Conservation (phyloP, 2,888 invertebrate species). For the Latheticus oryzae region DNA sequence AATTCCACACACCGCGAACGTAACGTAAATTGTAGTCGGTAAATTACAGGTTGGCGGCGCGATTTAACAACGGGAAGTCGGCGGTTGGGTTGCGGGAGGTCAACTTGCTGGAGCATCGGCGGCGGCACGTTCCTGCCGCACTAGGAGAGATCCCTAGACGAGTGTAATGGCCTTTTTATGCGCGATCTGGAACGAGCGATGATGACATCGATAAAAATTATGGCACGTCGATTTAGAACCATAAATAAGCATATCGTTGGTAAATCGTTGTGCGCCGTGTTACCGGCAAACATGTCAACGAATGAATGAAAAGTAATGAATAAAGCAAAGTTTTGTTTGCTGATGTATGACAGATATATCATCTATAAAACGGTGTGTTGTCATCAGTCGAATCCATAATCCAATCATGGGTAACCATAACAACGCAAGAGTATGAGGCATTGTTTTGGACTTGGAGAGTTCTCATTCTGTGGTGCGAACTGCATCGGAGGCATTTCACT, state of each 20-base stretch:
- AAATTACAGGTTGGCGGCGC: constrained; percentile 30
- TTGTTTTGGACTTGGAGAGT: constrained; percentile 38
- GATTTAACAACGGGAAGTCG: constrained; percentile 17
- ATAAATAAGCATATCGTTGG: constrained; percentile 22
- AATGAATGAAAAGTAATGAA: constrained; percentile 34
- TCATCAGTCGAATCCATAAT: constrained; percentile 38
- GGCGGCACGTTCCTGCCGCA: too few relatives aligned
- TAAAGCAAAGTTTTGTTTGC: constrained; percentile 33
- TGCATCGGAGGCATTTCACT: constrained; percentile 28
- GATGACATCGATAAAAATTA: constrained; percentile 10
- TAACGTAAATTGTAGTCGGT: constrained; percentile 25
- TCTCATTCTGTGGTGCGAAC: constrained; percentile 33
- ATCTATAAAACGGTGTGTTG: constrained; percentile 34
- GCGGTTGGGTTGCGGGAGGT: constrained; percentile 21
- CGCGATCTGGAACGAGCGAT: constrained; percentile 16
- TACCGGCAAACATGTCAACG: constrained; percentile 28
- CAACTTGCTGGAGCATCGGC: constrained; percentile 15
- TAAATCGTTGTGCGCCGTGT: constrained; percentile 17
- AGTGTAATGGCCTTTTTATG: constrained; percentile 27
- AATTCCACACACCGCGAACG: constrained; percentile 41
- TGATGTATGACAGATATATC: constrained; percentile 35
- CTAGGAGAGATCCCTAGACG: too few relatives aligned
- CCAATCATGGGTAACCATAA: constrained; percentile 43
- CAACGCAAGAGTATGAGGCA: constrained; percentile 42
- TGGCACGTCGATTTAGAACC: constrained; percentile 3